A percentile compares a stretch with the other conserved stretches of the same genome.
These are phyloP conservation scores for Alcedo atthis DNA, from an alignment of 2,797 vertebrate species.

Conservation along the genomic window DNA sequence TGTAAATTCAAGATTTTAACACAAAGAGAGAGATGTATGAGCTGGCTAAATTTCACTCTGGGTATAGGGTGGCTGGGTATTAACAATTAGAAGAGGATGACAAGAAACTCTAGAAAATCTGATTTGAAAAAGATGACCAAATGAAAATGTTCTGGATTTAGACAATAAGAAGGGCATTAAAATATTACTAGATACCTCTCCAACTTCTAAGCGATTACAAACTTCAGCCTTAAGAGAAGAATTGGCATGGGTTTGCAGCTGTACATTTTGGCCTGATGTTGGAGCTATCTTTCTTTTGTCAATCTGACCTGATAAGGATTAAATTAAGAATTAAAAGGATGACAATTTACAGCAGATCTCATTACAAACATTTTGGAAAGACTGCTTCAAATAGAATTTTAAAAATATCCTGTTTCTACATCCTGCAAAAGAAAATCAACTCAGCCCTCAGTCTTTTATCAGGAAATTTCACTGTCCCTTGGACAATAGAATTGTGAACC, in stretches of 20 bases:
- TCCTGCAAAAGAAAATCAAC: neutral
- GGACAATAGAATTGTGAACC: neutral
- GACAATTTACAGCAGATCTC: neutral
- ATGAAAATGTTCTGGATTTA: neutral
- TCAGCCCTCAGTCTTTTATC: neutral
- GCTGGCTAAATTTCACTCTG: neutral
- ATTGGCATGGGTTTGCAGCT: neutral
- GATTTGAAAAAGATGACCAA: neutral
- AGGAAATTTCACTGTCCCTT: neutral
- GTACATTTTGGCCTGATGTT: neutral
- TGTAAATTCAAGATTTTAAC: neutral
- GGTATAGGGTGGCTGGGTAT: neutral
- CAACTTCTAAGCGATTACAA: neutral
- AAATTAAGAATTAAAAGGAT: neutral
- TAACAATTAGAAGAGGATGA: neutral
- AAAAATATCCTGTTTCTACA: neutral
- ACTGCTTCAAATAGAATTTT: neutral
- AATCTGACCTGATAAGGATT: constrained; percentile 12
- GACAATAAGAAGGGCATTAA: neutral
- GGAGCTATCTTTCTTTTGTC: neutral
- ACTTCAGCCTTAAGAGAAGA: neutral
- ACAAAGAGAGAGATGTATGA: neutral
- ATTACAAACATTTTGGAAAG: neutral
- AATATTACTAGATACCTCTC: neutral
- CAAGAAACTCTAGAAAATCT: neutral